Conservation (phyloP, 2,888 invertebrate genomes). For the Troides aeacus region DNA sequence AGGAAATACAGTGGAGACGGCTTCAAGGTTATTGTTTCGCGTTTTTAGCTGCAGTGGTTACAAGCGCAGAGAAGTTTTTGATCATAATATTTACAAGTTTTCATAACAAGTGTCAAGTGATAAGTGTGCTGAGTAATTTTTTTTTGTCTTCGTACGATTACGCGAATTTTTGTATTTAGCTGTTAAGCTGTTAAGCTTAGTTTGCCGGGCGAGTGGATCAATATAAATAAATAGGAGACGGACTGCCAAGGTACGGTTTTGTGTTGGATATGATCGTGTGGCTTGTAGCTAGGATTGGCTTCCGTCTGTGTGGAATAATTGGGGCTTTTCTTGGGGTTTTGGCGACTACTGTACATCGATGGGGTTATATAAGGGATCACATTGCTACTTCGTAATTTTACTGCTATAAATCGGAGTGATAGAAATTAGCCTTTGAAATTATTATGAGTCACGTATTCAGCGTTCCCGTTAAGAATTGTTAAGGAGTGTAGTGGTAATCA, state of each 20-base stretch:
- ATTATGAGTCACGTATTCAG: no score
- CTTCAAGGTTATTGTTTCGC: conserved; percentile 54
- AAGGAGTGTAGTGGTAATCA: no score
- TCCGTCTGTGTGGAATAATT: conserved; percentile 60
- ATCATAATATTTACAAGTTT: conserved; percentile 36
- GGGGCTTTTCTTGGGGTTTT: conserved; percentile 49
- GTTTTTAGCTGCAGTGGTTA: conserved; percentile 69
- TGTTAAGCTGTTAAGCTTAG: conserved; percentile 57
- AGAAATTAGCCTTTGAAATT: no score
- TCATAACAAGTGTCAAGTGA: conserved; percentile 41
- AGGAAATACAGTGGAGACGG: conserved; percentile 61
- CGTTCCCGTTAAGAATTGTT: no score
- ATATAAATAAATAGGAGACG: conserved; percentile 33
- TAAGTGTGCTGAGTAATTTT: conserved; percentile 32
- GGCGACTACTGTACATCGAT: neutral
- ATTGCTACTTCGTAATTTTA: neutral
- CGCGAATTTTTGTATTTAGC: conserved; percentile 31
- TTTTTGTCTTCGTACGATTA: conserved; percentile 20
- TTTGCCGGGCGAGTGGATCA: conserved; percentile 49
- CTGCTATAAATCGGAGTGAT: no score
- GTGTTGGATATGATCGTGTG: conserved; percentile 72
- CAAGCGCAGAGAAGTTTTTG: conserved; percentile 63
- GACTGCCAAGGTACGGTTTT: conserved; percentile 62
- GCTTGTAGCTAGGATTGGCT: conserved; percentile 71
- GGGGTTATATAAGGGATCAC: conserved; percentile 1